Conservation (phyloP, 2,113 vertebrate species). For the Halichoerus grypus region DNA sequence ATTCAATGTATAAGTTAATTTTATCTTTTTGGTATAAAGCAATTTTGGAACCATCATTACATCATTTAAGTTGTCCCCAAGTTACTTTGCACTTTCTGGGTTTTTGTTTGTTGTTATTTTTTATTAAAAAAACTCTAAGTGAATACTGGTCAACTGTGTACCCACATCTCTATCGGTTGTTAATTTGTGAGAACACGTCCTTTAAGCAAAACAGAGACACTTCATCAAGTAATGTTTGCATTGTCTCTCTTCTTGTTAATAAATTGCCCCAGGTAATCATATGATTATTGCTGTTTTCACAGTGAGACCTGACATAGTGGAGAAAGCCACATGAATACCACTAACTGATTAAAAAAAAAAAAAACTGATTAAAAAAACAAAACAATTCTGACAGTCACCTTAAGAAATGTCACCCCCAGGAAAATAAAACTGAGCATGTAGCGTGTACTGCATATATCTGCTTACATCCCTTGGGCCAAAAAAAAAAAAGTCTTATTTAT, state of each 20-base stretch:
- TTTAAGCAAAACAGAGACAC: not conserved
- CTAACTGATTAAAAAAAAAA: constrained; percentile 21
- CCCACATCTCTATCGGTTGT: not conserved
- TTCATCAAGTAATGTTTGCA: not conserved
- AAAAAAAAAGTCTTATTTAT: constrained; percentile 40
- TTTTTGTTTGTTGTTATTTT: not conserved
- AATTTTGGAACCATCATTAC: not conserved
- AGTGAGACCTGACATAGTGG: not conserved
- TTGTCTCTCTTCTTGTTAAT: not conserved
- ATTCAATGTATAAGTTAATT: not conserved
- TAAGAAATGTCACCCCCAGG: constrained; percentile 37
- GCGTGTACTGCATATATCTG: not conserved
- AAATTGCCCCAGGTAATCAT: not conserved
- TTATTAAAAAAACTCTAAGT: not conserved
- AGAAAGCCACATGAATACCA: not conserved
- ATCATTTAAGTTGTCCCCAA: not conserved
- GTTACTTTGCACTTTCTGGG: not conserved
- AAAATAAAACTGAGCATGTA: constrained; percentile 62
- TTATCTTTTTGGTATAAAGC: not conserved
- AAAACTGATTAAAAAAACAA: not conserved
- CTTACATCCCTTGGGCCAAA: not conserved
- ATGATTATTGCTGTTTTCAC: not conserved
- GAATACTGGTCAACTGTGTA: not conserved
- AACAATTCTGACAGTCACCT: constrained; percentile 47
- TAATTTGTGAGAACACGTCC: not conserved